A percentile compares a stretch with the other conserved stretches of the same genome.
Conservation (phyloP, 2,888 invertebrate genomes). For the Drosophila melanocephala region DNA sequence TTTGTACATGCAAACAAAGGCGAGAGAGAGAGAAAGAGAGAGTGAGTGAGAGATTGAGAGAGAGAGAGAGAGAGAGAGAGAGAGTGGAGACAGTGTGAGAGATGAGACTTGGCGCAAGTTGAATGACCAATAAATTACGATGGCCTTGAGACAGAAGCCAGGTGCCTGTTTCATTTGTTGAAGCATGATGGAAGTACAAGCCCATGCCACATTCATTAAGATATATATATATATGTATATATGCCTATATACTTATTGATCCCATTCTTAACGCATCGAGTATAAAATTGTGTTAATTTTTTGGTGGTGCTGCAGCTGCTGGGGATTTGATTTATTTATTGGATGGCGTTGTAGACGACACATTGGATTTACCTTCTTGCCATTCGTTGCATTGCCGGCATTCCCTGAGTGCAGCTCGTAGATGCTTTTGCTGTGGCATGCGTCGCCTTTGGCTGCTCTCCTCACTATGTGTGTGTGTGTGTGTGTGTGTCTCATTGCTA, state of each 20-base stretch:
- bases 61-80: background rate
- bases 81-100: background rate
- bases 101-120: slow-evolving; percentile 48
- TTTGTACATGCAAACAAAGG: slow-evolving; percentile 67
- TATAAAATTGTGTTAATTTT: slow-evolving; percentile 67
- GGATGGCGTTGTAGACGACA: slow-evolving; percentile 23
- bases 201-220: background rate
- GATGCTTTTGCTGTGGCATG: slow-evolving; percentile 72
- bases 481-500: slow-evolving; percentile 26
- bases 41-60: background rate
- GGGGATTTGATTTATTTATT: slow-evolving; percentile 52
- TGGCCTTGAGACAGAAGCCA: slow-evolving; percentile 71
- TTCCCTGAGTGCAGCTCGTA: slow-evolving; percentile 66
- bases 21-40: background rate
- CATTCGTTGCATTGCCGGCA: slow-evolving; percentile 70
- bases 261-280: slow-evolving; percentile 6
- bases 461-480: slow-evolving; percentile 16
- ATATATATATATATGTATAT: background rate
- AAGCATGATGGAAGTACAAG: slow-evolving; percentile 3
- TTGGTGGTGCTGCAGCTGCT: slow-evolving; percentile 1
- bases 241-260: background rate
- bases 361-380: slow-evolving; percentile 55
- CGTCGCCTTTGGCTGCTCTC: slow-evolving; percentile 46
- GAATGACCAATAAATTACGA: slow-evolving; percentile 63
- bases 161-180: slow-evolving; percentile 23